phyloP scores from a whole-genome alignment of 2,888 invertebrate species.

The Ornithoptera alexandrae region DNA sequence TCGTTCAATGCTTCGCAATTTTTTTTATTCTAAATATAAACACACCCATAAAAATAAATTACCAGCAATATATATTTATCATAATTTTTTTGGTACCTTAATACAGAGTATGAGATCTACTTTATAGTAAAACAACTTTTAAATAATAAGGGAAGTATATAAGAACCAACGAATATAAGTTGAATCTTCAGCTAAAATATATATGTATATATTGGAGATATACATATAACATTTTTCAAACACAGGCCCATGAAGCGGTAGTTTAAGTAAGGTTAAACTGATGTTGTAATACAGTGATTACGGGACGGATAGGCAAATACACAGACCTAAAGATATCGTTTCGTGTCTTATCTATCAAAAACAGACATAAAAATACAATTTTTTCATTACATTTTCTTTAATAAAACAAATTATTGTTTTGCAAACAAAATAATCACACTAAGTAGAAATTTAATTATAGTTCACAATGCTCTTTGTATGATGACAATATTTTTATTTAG shows the following conservation, averaged over 20 bases:
- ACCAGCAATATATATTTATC: background rate
- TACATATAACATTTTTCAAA: conserved; percentile 6
- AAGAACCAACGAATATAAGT: conserved; percentile 4
- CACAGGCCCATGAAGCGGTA: background rate
- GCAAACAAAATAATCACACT: too few relatives aligned
- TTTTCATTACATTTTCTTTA: background rate
- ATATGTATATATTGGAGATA: background rate
- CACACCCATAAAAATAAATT: background rate
- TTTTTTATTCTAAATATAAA: background rate
- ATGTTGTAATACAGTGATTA: conserved; percentile 7
- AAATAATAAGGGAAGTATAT: conserved; percentile 10
- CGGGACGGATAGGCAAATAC: conserved; percentile 18
- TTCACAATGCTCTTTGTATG: too few relatives aligned
- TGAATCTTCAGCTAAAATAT: background rate
- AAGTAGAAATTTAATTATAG: too few relatives aligned
- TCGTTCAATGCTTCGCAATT: background rate
- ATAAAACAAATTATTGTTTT: background rate
- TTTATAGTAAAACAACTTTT: conserved; percentile 9
- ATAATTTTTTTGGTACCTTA: background rate
- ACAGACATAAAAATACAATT: background rate
- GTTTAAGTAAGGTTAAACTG: conserved; percentile 17
- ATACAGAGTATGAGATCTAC: background rate
- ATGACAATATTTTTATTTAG: too few relatives aligned
- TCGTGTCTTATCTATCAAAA: conserved; percentile 4
- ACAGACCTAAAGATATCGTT: conserved; percentile 9